phyloP scores from a whole-genome alignment of 2,888 invertebrate species.

The Colletes collaris region DNA sequence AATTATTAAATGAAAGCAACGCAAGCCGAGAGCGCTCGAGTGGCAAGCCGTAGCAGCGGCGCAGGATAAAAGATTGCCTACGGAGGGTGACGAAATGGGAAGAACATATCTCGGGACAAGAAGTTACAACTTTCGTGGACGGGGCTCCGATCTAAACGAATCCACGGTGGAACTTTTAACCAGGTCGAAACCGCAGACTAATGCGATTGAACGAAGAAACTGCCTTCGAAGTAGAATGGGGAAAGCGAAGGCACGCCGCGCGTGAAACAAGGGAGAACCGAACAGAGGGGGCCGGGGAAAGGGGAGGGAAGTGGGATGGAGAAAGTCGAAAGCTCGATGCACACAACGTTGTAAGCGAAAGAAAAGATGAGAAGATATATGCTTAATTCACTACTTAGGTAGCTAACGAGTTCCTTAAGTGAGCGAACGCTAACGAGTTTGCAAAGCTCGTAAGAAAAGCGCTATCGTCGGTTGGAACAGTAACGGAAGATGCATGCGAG shows the following conservation, averaged over 20 bases:
- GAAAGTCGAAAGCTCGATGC: slow-evolving; percentile 55
- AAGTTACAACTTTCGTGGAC: slow-evolving; percentile 38
- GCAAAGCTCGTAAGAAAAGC: slow-evolving; percentile 65
- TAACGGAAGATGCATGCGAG: slow-evolving; percentile 32
- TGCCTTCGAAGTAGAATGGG: slow-evolving; percentile 8
- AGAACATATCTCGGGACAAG: slow-evolving; percentile 46
- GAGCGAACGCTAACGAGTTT: slow-evolving; percentile 69
- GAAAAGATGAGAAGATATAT: slow-evolving; percentile 64
- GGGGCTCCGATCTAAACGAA: slow-evolving; percentile 37
- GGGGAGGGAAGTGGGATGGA: slow-evolving; percentile 7
- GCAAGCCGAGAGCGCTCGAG: not conserved
- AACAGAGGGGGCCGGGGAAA: slow-evolving; percentile 14
- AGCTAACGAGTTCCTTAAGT: slow-evolving; percentile 69
- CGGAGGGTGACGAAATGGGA: slow-evolving; percentile 24
- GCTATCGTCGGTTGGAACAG: slow-evolving; percentile 42
- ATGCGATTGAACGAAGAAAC: slow-evolving; percentile 49
- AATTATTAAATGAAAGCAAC: slow-evolving; percentile 5
- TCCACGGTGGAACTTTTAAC: slow-evolving; percentile 32
- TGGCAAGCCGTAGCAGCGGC: not conserved
- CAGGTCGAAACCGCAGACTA: slow-evolving; percentile 49
- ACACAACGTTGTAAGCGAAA: slow-evolving; percentile 44
- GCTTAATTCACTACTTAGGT: slow-evolving; percentile 67
- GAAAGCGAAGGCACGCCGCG: slow-evolving; percentile 2
- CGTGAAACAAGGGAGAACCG: not conserved
- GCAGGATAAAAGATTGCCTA: slow-evolving; percentile 18